Base-by-base conservation (phyloP, 2,113 vertebrate genomes). In the Tympanuchus pallidicinctus region DNA sequence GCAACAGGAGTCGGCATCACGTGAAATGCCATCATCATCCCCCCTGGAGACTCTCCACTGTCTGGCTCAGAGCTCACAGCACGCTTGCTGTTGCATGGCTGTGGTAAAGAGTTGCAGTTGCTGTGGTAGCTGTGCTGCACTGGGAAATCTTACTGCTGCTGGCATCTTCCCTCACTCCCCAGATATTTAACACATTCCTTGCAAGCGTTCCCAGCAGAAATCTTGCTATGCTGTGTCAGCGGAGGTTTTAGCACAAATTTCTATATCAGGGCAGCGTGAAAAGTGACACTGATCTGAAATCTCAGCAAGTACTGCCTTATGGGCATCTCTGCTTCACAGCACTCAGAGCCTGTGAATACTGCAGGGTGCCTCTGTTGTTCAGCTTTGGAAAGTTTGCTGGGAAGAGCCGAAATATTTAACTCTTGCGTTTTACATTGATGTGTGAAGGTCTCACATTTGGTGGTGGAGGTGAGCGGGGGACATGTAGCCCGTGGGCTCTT, bases 121-220 rank as follows among this genome's bases (percentile, higher is more conserved):
- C 52, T 18, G 42, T 15, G 47, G 66, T 70, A 92, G 82, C 81
- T 40, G n/a, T 15, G 34, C 59, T 38, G 78, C 63, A 85, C 50
- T 32, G 86, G 82, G 82, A 86, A 80, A 88, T 74, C 56, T 59
- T 45, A 66, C 80, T 56, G 89, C 91, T 92, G 57, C 69, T 92
- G 91, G 89, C 60, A 65, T 77, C 87, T 82, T 83, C 52, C 12
- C 82, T 94, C 78, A 78, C 34, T 91, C 79, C 43, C 67, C 78
- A 91, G 84, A 85, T 95, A 94, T 96, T 95, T 95, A 89, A 95
- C 79, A 88, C 87, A 32, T 93, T 93, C 89, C 76, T 94, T n/a
- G 52, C 69, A 65, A 89, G n/a, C 0, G 0, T 34, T 40, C 60
- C 56, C 47, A 12, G 79, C 59, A 57, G 45, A 66, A 90, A 63